Evolutionary conservation across 1,140 invertebrate genomes (phyloP).

Genomic region (Zaprionus davidi): DNA sequence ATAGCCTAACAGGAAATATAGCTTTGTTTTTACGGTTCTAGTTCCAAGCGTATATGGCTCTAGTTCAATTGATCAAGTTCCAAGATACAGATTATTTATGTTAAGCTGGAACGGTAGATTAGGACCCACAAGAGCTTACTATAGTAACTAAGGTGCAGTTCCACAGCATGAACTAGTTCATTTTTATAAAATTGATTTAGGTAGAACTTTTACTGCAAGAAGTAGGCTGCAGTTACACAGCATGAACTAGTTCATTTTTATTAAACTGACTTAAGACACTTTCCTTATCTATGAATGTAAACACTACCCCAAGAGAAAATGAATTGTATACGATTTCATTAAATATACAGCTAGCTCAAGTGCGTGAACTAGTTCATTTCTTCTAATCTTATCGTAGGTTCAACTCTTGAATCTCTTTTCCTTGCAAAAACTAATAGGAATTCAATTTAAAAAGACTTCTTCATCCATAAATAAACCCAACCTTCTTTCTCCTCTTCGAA

Average conservation of each 20-base stretch:
- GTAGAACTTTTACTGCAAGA: too few species aligned
- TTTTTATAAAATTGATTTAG: neutral
- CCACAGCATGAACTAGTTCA: neutral
- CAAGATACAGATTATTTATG: too few species aligned
- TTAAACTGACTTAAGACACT: neutral
- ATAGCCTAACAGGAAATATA: neutral
- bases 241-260: neutral
- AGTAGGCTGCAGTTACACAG: neutral
- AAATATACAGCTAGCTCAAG: neutral
- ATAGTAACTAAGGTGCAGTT: too few species aligned
- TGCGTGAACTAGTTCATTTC: neutral
- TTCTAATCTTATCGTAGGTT: neutral
- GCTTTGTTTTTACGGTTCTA: too few species aligned
- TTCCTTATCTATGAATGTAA: neutral
- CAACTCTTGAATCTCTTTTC: neutral
- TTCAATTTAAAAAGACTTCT: neutral
- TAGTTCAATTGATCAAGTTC: too few species aligned
- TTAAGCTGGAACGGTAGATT: too few species aligned
- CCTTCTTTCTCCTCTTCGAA: neutral
- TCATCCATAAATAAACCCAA: neutral
- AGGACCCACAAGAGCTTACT: too few species aligned
- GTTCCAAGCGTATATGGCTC: too few species aligned
- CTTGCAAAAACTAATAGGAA: neutral
- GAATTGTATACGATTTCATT: neutral
- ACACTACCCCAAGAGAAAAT: rapidly evolving